Base-by-base conservation (phyloP, 2,888 invertebrate species). In the Orthosia incerta region DNA sequence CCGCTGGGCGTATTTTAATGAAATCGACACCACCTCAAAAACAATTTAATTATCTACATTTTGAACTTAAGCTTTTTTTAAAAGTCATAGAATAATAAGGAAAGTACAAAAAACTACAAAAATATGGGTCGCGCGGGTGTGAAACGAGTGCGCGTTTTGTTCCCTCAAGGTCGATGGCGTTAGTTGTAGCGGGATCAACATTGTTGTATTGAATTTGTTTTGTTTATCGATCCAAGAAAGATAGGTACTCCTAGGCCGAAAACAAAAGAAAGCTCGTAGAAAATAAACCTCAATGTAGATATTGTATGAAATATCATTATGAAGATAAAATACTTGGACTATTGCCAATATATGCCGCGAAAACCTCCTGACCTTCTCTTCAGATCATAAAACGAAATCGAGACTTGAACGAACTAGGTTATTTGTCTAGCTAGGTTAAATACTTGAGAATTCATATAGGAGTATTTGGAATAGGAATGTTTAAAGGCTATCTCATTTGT, bases 361-460 rank as follows among this genome's bases (percentile, higher is more conserved):
- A 56, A 71, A 63, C 74, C 76, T 73, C 50, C 72, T 76, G 78
- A 84, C 76, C 84, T 78, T 65, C 51, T 77, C 76, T 75, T 51
- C 18, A 74, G 73, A 71, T 18, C 77, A 66, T 74, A 71, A 83
- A 84, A 71, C 51, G 72, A 84, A 79, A 84, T 74, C 71, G 68
- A 71, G 62, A 45, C 61, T 69, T 50, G 23, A n/a, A 53, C 56
- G 20, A 53, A 48, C 20, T 20, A 26, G 26, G 26, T 50, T 51
- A 59, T 56, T 61, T 59, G 53, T 69, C 56, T 50, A n/a, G 26
- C 31, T 74, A 60, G 20, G 45, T 61, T 57, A 20, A 64, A 46
- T 65, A 64, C 59, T 67, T 50, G 15, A 57, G 79, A 63, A 78
- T 78, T 77, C 55, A 67, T 63, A 66, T 64, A 66, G 9, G 66